Percentiles rank a stretch among this genome's conserved stretches.
phyloP scores from a whole-genome alignment of 2,888 invertebrate genomes.

The Phania funesta region DNA sequence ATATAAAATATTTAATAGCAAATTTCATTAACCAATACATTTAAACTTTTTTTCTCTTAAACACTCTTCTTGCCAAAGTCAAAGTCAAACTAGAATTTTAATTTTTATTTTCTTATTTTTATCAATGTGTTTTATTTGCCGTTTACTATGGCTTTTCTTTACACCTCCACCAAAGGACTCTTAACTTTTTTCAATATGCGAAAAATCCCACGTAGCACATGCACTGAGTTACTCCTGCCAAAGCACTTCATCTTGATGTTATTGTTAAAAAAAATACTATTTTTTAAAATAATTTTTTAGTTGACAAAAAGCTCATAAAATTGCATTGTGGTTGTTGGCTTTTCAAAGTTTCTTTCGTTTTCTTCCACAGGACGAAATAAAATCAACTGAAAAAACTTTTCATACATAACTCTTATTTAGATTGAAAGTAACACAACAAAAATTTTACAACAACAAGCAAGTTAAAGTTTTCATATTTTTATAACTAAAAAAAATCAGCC shows the following conservation, averaged over 20 bases:
- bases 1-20: slow-evolving; percentile 48
- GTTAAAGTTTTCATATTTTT: not conserved
- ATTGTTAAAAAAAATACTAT: slow-evolving; percentile 15
- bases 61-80: not conserved
- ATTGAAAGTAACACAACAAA: slow-evolving; percentile 35
- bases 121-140: slow-evolving; percentile 18
- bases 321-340: slow-evolving; percentile 73
- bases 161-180: not conserved
- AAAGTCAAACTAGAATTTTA: slow-evolving; percentile 39
- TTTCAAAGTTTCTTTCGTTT: slow-evolving; percentile 3
- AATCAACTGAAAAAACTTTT: slow-evolving; percentile 22
- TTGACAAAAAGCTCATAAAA: slow-evolving; percentile 71
- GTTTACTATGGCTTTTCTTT: slow-evolving; percentile 12
- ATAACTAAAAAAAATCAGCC: not conserved
- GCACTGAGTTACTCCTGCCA: slow-evolving; percentile 28
- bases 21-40: slow-evolving; percentile 53
- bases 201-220: slow-evolving; percentile 33
- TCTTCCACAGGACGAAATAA: not conserved
- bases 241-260: slow-evolving; percentile 43
- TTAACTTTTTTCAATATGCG: not conserved
- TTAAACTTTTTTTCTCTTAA: slow-evolving; percentile 7
- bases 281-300: not conserved
- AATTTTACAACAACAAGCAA: not conserved
- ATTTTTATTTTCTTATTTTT: slow-evolving; percentile 30
- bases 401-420: slow-evolving; percentile 12